Evolutionary conservation across 2,797 vertebrate genomes (phyloP).

Genomic region (Lophura swinhoii): DNA sequence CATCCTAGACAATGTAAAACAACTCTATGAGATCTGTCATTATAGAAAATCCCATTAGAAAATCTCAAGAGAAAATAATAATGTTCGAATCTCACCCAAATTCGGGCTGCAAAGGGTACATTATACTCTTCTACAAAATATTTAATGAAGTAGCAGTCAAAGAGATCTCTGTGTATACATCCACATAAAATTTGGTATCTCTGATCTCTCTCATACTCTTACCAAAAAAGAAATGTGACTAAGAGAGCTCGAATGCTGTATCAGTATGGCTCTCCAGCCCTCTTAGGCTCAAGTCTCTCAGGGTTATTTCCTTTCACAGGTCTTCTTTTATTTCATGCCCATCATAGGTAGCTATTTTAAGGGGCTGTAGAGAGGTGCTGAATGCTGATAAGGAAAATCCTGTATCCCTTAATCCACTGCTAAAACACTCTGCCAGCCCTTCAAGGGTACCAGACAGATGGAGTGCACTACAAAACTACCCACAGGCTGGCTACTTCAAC

Average conservation of each 20-base stretch:
- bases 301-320: slow-evolving; percentile 54
- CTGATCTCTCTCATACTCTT: slow-evolving; percentile 35
- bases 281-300: background rate
- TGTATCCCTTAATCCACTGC: slow-evolving; percentile 62
- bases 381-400: slow-evolving; percentile 73
- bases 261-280: slow-evolving; percentile 10
- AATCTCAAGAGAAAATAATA: background rate
- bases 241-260: slow-evolving; percentile 41
- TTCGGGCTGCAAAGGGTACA: background rate
- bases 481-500: slow-evolving; percentile 71
- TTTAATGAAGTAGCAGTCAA: background rate
- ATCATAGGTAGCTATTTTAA: slow-evolving; percentile 62
- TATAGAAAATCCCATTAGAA: background rate
- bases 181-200: slow-evolving; percentile 37
- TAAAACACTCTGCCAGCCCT: slow-evolving; percentile 63
- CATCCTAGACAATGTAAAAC: background rate
- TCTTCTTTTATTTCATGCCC: slow-evolving; percentile 53
- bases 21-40: background rate
- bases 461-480: slow-evolving; percentile 71
- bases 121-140: background rate
- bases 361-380: slow-evolving; percentile 55
- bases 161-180: slow-evolving; percentile 21
- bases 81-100: background rate
- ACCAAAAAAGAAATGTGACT: slow-evolving; percentile 54
- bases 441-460: slow-evolving; percentile 63